Evolutionary conservation across 2,113 vertebrate genomes (phyloP).

Genomic region (Arothron firmamentum): DNA sequence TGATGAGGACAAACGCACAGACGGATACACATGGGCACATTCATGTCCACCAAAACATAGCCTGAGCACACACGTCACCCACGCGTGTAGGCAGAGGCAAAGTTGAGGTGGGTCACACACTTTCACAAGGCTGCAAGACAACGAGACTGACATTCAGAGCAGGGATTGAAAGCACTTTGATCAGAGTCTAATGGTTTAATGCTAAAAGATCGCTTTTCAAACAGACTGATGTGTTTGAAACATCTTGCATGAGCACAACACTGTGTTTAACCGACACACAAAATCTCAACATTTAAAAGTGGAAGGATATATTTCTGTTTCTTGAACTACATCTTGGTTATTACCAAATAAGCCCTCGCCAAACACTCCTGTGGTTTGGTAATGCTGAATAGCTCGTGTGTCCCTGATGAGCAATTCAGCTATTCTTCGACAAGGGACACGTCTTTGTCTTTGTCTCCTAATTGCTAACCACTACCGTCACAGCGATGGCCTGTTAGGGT

Average conservation of each 20-base stretch:
- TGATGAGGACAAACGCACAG: slow-evolving; percentile 36
- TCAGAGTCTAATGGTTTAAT: neutral
- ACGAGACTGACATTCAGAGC: slow-evolving; percentile 23
- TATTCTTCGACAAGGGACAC: slow-evolving; percentile 3
- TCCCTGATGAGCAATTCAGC: slow-evolving; percentile 7
- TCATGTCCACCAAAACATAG: slow-evolving; percentile 10
- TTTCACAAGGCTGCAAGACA: slow-evolving; percentile 28
- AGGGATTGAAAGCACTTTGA: neutral
- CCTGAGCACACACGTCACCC: slow-evolving; percentile 30
- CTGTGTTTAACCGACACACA: too few relatives aligned
- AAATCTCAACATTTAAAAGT: too few relatives aligned
- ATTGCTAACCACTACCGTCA: slow-evolving; percentile 11
- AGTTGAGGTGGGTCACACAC: slow-evolving; percentile 25
- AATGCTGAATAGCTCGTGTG: neutral
- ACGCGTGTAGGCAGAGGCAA: slow-evolving; percentile 22
- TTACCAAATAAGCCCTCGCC: too few relatives aligned
- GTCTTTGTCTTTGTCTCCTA: slow-evolving; percentile 1
- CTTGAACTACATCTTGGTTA: too few relatives aligned
- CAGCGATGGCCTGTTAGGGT: slow-evolving; percentile 26
- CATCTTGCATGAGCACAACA: too few relatives aligned
- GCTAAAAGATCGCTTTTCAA: too few relatives aligned
- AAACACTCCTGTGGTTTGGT: neutral
- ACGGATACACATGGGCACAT: slow-evolving; percentile 10
- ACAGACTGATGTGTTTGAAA: too few relatives aligned
- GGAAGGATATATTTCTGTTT: too few relatives aligned